Conservation (phyloP, 2,888 invertebrate species). For the Coelinius sp. region DNA sequence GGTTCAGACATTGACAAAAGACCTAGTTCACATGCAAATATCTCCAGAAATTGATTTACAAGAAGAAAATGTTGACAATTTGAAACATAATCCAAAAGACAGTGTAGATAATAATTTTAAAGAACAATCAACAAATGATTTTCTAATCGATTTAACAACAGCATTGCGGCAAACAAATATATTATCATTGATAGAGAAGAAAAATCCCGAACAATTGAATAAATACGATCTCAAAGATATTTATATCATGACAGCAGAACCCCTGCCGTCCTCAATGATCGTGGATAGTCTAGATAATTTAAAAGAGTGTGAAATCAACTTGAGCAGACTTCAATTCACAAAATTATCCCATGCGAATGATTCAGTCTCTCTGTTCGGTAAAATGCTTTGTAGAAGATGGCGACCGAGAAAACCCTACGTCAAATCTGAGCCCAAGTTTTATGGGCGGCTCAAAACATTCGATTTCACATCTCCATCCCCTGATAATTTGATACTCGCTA, state of each 20-base stretch:
- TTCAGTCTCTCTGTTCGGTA: slow-evolving; percentile 72
- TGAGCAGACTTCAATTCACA: slow-evolving; percentile 37
- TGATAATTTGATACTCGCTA: slow-evolving; percentile 73
- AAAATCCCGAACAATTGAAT: not conserved
- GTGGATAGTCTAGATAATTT: slow-evolving; percentile 7
- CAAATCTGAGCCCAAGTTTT: slow-evolving; percentile 42
- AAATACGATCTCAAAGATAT: slow-evolving; percentile 34
- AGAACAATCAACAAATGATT: slow-evolving; percentile 50
- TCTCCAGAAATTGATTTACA: slow-evolving; percentile 30
- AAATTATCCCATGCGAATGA: slow-evolving; percentile 55
- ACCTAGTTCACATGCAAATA: not conserved
- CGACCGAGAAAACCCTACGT: slow-evolving; percentile 51
- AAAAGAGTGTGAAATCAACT: slow-evolving; percentile 46
- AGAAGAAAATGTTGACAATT: slow-evolving; percentile 9
- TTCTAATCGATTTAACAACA: slow-evolving; percentile 70
- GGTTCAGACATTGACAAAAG: not conserved
- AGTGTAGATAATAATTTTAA: no score
- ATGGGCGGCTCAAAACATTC: slow-evolving; percentile 68
- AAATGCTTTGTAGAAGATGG: slow-evolving; percentile 70
- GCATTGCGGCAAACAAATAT: slow-evolving; percentile 55
- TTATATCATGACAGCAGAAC: slow-evolving; percentile 27
- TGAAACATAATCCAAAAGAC: not conserved
- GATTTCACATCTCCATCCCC: slow-evolving; percentile 76
- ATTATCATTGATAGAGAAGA: not conserved
- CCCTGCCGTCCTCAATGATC: slow-evolving; percentile 26